Evolutionary conservation across 2,797 vertebrate genomes (phyloP).

Genomic region (Morelia viridis): DNA sequence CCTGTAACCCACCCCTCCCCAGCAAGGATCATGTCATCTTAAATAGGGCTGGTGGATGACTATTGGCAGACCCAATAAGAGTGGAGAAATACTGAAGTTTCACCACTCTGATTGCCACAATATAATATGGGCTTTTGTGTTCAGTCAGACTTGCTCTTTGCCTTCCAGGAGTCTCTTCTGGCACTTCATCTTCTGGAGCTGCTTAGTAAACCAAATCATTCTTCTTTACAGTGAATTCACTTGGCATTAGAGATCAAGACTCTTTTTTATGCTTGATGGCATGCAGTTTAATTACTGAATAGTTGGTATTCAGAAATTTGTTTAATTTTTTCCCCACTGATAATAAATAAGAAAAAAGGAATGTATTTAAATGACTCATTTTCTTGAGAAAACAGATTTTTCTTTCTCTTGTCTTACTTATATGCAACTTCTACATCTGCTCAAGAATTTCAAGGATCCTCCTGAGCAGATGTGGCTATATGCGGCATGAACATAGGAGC

Average conservation of each 20-base stretch:
- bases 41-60: background rate
- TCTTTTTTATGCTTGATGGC: background rate
- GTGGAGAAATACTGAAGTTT: too few relatives aligned
- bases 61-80: background rate
- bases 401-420: background rate
- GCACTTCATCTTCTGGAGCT: background rate
- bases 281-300: background rate
- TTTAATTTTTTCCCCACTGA: constrained; percentile 6
- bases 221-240: background rate
- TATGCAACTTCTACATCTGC: background rate
- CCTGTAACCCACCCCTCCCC: background rate
- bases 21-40: background rate
- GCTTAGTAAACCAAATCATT: background rate
- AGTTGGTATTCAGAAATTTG: background rate
- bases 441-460: background rate
- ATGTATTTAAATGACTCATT: background rate
- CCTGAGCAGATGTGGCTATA: background rate
- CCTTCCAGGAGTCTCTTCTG: background rate
- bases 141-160: background rate
- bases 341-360: background rate
- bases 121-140: background rate
- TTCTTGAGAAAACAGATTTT: background rate
- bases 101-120: background rate
- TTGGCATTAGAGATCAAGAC: background rate
- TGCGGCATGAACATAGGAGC: background rate